Percentiles rank a stretch among this genome's conserved stretches.
phyloP scores from a whole-genome alignment of 2,113 vertebrate genomes.

The Corythoichthys intestinalis region DNA sequence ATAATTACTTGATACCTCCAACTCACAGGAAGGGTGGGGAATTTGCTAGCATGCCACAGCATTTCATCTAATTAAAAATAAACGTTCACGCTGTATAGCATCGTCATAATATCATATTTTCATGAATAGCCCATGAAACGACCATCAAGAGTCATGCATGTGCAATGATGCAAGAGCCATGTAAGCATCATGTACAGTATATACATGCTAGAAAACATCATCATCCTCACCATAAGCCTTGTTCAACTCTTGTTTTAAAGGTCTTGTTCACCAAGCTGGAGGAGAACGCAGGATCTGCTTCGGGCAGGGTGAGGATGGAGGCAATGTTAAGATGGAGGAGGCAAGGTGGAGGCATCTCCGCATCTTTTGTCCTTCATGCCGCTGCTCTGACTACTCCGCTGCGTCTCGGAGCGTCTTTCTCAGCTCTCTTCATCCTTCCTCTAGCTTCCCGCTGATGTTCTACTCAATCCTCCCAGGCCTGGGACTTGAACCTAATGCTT shows the following conservation, averaged over 20 bases:
- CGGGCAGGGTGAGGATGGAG: constrained; percentile 33
- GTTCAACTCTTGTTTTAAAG: neutral
- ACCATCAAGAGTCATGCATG: constrained; percentile 37
- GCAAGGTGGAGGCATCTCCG: constrained; percentile 51
- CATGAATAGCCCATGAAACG: neutral
- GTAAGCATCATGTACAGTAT: constrained; percentile 21
- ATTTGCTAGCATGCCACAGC: neutral
- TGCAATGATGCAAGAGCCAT: constrained; percentile 55
- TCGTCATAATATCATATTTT: neutral
- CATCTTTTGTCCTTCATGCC: constrained; percentile 21
- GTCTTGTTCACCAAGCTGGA: neutral
- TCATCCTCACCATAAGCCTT: neutral
- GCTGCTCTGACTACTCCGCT: neutral
- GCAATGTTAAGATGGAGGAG: constrained; percentile 67
- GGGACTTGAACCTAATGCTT: neutral
- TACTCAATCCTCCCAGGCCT: neutral
- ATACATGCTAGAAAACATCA: neutral
- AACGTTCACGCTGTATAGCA: neutral
- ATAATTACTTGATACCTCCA: constrained; percentile 22
- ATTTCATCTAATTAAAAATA: neutral
- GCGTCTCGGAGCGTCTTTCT: constrained; percentile 12
- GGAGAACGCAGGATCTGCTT: constrained; percentile 11
- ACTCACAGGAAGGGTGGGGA: neutral
- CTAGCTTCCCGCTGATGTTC: neutral
- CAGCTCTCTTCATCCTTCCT: constrained; percentile 6